Evolutionary conservation across 2,797 vertebrate genomes (phyloP).

Genomic region (Botia kubotai): DNA sequence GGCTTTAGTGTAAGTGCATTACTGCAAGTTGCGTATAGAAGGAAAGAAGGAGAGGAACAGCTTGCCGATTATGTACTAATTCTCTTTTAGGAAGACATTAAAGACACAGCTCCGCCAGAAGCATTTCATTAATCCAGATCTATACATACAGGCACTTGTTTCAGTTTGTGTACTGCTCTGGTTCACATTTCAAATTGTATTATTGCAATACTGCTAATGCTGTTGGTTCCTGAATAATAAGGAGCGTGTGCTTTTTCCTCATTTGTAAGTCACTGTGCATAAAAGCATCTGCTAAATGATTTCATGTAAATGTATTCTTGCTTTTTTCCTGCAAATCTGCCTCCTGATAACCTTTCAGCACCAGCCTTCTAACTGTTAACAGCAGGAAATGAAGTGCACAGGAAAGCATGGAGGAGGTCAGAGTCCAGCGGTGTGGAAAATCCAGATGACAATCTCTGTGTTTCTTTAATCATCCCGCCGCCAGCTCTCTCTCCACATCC

Average conservation of each 20-base stretch:
- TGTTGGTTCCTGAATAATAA: background rate
- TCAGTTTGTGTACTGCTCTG: background rate
- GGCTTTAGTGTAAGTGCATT: too few relatives aligned
- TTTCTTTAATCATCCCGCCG: constrained; percentile 25
- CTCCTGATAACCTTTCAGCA: constrained; percentile 10
- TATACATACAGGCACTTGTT: background rate
- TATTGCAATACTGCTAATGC: background rate
- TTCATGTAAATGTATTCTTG: constrained; percentile 13
- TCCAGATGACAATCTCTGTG: constrained; percentile 12
- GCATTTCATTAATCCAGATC: background rate
- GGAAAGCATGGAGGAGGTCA: background rate
- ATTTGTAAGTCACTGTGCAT: background rate
- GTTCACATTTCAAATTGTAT: background rate
- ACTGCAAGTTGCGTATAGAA: background rate
- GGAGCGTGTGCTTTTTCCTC: background rate
- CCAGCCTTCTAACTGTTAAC: constrained; percentile 56
- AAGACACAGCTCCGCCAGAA: background rate
- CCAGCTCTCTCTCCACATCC: background rate
- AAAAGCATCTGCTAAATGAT: constrained; percentile 16
- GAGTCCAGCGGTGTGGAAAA: background rate
- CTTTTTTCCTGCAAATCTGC: constrained; percentile 11
- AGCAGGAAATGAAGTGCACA: constrained; percentile 25
- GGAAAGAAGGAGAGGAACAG: background rate
- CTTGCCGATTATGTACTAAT: too few relatives aligned
- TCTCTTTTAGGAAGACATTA: too few relatives aligned